A percentile compares a stretch with the other conserved stretches of the same genome.
These are phyloP conservation scores for Chrysodeixis includens DNA, from an alignment of 2,888 invertebrate species.

Conservation along the genomic window DNA sequence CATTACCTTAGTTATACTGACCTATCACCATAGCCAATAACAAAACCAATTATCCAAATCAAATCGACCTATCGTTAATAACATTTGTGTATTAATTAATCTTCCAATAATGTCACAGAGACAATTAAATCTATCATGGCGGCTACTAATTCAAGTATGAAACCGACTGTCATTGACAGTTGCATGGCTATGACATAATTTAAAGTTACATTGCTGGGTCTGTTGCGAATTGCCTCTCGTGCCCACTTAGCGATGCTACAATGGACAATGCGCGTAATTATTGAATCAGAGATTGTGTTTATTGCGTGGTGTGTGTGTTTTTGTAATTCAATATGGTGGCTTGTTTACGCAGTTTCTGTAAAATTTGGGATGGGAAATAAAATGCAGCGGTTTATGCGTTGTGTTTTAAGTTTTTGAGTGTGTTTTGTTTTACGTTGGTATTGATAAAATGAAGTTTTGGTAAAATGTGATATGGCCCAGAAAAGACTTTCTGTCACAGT, in stretches of 20 bases:
- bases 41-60: neutral
- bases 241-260: slow-evolving; percentile 56
- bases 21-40: too few relatives aligned
- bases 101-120: neutral
- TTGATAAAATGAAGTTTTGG: too few relatives aligned
- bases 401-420: too few relatives aligned
- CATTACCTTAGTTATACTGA: too few relatives aligned
- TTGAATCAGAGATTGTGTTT: slow-evolving; percentile 38
- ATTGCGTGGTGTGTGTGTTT: slow-evolving; percentile 24
- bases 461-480: too few relatives aligned
- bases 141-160: slow-evolving; percentile 36
- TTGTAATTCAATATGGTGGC: slow-evolving; percentile 28
- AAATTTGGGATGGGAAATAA: neutral
- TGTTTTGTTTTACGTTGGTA: too few relatives aligned
- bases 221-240: slow-evolving; percentile 64
- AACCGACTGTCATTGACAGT: slow-evolving; percentile 43
- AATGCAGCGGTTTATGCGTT: neutral
- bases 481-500: too few relatives aligned
- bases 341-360: neutral
- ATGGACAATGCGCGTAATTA: slow-evolving; percentile 56
- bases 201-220: slow-evolving; percentile 55
- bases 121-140: slow-evolving; percentile 4
- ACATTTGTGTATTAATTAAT: neutral
- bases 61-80: neutral
- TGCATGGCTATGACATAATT: slow-evolving; percentile 57